These are phyloP conservation scores for Catalaphyllia jardinei DNA, from an alignment of 64 coral and sea anemone genomes.

Conservation along the genomic window DNA sequence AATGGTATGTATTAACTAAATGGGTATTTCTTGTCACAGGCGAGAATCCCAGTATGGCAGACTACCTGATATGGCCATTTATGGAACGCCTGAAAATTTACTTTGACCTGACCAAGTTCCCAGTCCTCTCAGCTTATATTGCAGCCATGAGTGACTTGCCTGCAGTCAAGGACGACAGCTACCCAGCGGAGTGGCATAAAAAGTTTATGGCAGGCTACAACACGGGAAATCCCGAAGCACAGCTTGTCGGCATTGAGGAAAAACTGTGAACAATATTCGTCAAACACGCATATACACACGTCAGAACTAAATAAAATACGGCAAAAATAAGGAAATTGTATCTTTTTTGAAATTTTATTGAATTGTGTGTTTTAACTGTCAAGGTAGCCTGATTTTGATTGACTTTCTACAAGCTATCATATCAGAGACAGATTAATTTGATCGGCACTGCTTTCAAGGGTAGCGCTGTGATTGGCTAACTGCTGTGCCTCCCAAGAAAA, in stretches of 20 bases:
- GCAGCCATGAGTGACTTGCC: constrained; percentile 14
- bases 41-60: constrained; percentile 24
- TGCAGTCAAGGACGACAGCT: constrained; percentile 15
- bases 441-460: no score
- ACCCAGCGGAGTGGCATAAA: not conserved
- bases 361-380: no score
- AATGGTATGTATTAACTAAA: no score
- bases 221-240: not conserved
- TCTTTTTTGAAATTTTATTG: no score
- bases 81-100: constrained; percentile 2
- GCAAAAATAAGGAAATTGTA: no score
- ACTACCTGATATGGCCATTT: constrained; percentile 36
- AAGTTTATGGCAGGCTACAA: not conserved
- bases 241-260: constrained; percentile 21
- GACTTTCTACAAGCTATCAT: no score
- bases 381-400: no score
- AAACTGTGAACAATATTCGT: not conserved
- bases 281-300: not conserved
- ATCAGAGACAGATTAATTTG: no score
- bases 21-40: not conserved
- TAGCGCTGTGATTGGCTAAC: no score
- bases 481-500: no score
- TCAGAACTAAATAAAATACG: no score
- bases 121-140: not conserved
- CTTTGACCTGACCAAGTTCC: not conserved